These are phyloP conservation scores for Megaustenia siamemsis DNA, from an alignment of 2,888 invertebrate genomes.

Conservation along the genomic window DNA sequence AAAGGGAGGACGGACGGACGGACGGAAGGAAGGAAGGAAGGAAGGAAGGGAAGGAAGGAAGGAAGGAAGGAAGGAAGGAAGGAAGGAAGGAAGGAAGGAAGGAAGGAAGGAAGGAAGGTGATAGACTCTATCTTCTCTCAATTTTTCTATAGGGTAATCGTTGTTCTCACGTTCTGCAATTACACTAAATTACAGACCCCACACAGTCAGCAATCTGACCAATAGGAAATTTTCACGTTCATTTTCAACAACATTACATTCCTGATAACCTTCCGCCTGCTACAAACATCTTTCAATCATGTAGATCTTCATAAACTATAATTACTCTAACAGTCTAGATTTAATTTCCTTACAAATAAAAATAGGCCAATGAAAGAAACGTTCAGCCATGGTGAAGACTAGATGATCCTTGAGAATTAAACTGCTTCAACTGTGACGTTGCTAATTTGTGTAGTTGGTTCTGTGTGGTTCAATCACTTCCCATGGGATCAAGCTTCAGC, in stretches of 20 bases:
- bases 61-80: not conserved
- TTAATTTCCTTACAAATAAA: slow-evolving; percentile 2
- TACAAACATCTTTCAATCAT: not conserved
- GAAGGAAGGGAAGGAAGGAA: no score
- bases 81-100: not conserved
- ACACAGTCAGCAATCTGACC: no score
- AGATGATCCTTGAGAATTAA: not conserved
- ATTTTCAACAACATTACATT: not conserved
- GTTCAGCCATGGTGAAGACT: slow-evolving; percentile 20
- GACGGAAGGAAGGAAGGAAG: no score
- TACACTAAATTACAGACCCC: no score
- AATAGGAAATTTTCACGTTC: no score
- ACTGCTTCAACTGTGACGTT: not conserved
- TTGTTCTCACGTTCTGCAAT: no score
- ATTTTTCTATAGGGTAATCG: no score
- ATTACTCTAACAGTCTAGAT: not conserved
- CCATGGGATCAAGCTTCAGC: not conserved
- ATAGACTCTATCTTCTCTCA: no score
- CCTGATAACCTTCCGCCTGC: not conserved
- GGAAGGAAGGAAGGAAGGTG: not conserved
- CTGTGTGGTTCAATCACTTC: not conserved
- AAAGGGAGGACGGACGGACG: no score
- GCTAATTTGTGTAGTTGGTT: not conserved
- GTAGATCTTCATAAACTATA: not conserved
- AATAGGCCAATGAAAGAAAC: not conserved